A percentile compares a stretch with the other conserved stretches of the same genome.
phyloP scores from a whole-genome alignment of 2,888 invertebrate species.

The Platycheirus rosarum region DNA sequence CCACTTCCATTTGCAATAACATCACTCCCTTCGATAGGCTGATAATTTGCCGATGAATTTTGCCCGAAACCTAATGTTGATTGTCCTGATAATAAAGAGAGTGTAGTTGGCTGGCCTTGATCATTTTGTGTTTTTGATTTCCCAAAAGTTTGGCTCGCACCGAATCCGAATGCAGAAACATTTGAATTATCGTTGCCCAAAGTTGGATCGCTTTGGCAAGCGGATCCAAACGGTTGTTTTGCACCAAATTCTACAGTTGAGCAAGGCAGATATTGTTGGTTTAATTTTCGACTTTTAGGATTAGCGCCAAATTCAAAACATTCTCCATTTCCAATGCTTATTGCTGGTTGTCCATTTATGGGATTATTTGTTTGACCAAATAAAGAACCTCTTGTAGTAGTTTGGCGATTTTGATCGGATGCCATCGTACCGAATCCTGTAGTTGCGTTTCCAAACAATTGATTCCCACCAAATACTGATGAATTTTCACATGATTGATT shows the following conservation, averaged over 20 bases:
- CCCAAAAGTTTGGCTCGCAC: background rate
- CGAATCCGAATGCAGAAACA: too few species aligned
- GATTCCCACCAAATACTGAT: too few species aligned
- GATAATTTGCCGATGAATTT: constrained; percentile 89
- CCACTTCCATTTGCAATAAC: constrained; percentile 95
- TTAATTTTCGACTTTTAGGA: too few species aligned
- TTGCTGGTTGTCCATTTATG: constrained; percentile 58
- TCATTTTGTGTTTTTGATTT: background rate
- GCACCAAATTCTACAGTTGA: too few species aligned
- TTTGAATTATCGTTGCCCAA: too few species aligned
- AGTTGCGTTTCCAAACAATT: background rate
- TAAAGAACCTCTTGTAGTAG: constrained; percentile 82
- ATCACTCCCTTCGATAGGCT: constrained; percentile 93
- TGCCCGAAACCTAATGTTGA: background rate
- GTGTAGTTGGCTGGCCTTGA: too few species aligned
- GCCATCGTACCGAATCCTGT: background rate
- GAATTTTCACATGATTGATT: too few species aligned
- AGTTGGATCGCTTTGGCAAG: too few species aligned
- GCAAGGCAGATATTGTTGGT: too few species aligned
- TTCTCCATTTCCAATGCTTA: constrained; percentile 82
- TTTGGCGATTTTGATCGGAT: constrained; percentile 78
- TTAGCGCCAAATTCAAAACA: too few species aligned
- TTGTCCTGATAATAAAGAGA: too few species aligned
- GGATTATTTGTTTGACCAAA: constrained; percentile 78
- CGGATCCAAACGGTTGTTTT: too few species aligned